phyloP scores from a whole-genome alignment of 2,797 vertebrate species.

The Myotis daubentonii region DNA sequence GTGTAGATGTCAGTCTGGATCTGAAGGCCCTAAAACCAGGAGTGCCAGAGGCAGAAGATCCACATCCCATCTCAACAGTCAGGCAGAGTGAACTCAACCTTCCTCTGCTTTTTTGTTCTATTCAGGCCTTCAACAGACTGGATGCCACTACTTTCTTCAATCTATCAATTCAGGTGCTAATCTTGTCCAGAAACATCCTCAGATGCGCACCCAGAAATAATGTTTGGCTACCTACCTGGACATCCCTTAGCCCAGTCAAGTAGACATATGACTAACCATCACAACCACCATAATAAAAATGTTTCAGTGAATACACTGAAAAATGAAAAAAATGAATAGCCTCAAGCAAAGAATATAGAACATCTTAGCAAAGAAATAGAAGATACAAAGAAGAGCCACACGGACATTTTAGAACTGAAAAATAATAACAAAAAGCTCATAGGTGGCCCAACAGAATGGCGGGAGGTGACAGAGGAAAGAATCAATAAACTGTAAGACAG shows the following conservation, averaged over 20 bases:
- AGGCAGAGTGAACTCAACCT: neutral
- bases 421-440: neutral
- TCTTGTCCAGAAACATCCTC: neutral
- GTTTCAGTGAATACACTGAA: neutral
- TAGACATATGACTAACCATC: neutral
- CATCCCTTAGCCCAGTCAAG: neutral
- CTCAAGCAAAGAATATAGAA: neutral
- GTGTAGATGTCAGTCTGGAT: neutral
- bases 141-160: neutral
- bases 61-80: neutral
- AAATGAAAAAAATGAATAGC: neutral
- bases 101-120: neutral
- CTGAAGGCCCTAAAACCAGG: neutral
- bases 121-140: neutral
- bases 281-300: neutral
- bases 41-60: neutral
- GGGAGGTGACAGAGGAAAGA: neutral
- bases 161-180: neutral
- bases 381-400: neutral
- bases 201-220: neutral
- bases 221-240: neutral
- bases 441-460: neutral
- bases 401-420: neutral
- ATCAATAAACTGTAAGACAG: neutral
- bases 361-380: neutral